Evolutionary conservation across 2,113 vertebrate species (phyloP).

Genomic region (Hoplias malabaricus): DNA sequence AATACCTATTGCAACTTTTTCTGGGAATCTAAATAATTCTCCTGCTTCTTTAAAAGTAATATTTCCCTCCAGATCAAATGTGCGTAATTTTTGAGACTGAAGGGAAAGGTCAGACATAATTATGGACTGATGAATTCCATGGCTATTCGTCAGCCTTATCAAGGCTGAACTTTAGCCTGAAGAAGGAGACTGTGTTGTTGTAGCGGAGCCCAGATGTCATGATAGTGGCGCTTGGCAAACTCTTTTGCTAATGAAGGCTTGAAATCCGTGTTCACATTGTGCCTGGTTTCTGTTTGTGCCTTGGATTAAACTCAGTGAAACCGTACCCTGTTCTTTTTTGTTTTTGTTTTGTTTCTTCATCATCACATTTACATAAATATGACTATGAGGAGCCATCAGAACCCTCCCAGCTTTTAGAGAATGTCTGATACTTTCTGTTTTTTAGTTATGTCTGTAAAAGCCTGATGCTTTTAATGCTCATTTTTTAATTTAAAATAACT

Average conservation of each 20-base stretch:
- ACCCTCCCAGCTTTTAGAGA: too few relatives aligned
- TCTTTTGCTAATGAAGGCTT: background rate
- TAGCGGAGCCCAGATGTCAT: background rate
- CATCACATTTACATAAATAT: background rate
- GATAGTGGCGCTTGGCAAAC: background rate
- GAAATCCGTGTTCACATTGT: background rate
- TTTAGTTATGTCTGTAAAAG: too few relatives aligned
- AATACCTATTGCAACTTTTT: background rate
- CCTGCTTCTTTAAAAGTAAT: background rate
- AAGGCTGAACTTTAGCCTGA: background rate
- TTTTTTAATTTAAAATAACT: too few relatives aligned
- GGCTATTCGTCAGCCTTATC: background rate
- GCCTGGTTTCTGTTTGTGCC: background rate
- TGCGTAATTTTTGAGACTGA: background rate
- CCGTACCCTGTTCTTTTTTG: background rate
- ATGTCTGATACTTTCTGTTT: background rate
- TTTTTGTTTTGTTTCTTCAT: background rate
- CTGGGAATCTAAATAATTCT: background rate
- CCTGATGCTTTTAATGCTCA: too few relatives aligned
- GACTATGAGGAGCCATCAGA: too few relatives aligned
- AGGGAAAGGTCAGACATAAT: background rate
- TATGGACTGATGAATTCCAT: background rate
- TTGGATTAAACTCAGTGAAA: background rate
- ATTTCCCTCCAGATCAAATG: too few relatives aligned
- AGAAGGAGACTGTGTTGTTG: background rate